Conservation (phyloP, 2,888 invertebrate genomes). For the Danaus chrysippus region DNA sequence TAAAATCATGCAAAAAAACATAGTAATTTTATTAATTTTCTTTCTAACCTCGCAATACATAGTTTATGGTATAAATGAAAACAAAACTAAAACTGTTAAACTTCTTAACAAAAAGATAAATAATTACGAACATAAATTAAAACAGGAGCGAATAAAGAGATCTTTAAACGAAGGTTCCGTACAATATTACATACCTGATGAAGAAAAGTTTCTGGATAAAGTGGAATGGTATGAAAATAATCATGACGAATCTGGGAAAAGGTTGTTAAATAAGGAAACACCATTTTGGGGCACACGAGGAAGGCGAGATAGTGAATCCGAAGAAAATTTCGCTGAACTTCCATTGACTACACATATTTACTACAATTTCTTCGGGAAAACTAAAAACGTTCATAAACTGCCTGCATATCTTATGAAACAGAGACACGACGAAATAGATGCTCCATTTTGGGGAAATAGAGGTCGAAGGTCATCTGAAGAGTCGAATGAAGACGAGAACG, state of each 20-base stretch:
- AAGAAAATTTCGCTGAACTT: conserved; percentile 37
- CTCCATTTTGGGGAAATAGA: conserved; percentile 53
- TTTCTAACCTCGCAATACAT: conserved; percentile 51
- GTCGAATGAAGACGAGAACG: conserved; percentile 33
- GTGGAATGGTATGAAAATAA: conserved; percentile 32
- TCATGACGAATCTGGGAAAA: conserved; percentile 16
- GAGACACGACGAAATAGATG: conserved; percentile 15
- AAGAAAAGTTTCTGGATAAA: conserved; percentile 34
- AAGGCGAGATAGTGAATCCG: conserved; percentile 48
- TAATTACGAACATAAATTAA: conserved; percentile 41
- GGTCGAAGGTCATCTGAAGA: conserved; percentile 47
- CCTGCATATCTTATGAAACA: conserved; percentile 14
- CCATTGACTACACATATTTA: conserved; percentile 25
- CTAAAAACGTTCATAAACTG: conserved; percentile 32
- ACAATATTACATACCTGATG: conserved; percentile 34
- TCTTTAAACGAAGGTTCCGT: conserved; percentile 48
- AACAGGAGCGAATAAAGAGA: conserved; percentile 50
- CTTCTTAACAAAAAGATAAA: conserved; percentile 39
- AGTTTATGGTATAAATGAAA: conserved; percentile 48
- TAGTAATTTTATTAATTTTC: conserved; percentile 45
- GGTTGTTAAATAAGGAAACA: conserved; percentile 38
- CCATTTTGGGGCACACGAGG: conserved; percentile 70
- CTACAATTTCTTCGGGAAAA: conserved; percentile 27
- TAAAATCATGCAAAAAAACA: conserved; percentile 53
- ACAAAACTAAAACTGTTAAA: conserved; percentile 46